Percentiles rank a stretch among this genome's conserved stretches.
phyloP scores from a whole-genome alignment of 2,797 vertebrate species.

The Parambassis ranga region DNA sequence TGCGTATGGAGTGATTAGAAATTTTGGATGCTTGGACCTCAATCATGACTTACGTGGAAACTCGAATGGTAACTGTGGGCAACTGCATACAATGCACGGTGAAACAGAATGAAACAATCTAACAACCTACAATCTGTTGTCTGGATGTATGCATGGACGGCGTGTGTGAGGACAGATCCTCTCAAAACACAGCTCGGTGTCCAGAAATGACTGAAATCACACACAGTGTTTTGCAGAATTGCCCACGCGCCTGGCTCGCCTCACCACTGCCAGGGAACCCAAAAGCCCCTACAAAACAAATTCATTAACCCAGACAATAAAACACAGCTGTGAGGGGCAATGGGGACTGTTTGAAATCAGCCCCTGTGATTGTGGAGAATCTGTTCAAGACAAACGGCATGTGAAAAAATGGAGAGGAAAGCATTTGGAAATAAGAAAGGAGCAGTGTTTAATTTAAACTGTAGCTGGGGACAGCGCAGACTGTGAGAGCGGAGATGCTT shows the following conservation, averaged over 20 bases:
- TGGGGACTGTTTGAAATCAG: constrained; percentile 70
- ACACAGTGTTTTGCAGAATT: constrained; percentile 45
- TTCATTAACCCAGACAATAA: constrained; percentile 79
- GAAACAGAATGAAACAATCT: constrained; percentile 9
- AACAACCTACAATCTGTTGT: constrained; percentile 10
- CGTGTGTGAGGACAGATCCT: constrained; percentile 13
- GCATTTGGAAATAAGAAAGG: constrained; percentile 35
- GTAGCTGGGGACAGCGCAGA: constrained; percentile 41
- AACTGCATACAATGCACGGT: neutral
- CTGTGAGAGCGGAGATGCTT: constrained; percentile 40
- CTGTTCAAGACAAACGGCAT: constrained; percentile 56
- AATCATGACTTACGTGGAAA: constrained; percentile 16
- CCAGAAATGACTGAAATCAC: constrained; percentile 50
- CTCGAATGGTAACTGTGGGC: constrained; percentile 1
- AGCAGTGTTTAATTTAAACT: constrained; percentile 55
- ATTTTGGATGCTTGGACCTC: constrained; percentile 10
- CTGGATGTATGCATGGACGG: neutral
- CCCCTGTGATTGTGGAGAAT: constrained; percentile 56
- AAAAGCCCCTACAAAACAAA: constrained; percentile 78
- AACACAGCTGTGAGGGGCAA: constrained; percentile 73
- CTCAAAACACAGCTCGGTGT: constrained; percentile 24
- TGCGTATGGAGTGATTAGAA: constrained; percentile 1
- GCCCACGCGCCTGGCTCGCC: constrained; percentile 65
- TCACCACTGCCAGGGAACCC: constrained; percentile 71
- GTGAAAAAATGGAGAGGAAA: constrained; percentile 15